These are phyloP conservation scores for Ptychobarbus kaznakovi DNA, from an alignment of 2,797 vertebrate genomes.

Conservation along the genomic window DNA sequence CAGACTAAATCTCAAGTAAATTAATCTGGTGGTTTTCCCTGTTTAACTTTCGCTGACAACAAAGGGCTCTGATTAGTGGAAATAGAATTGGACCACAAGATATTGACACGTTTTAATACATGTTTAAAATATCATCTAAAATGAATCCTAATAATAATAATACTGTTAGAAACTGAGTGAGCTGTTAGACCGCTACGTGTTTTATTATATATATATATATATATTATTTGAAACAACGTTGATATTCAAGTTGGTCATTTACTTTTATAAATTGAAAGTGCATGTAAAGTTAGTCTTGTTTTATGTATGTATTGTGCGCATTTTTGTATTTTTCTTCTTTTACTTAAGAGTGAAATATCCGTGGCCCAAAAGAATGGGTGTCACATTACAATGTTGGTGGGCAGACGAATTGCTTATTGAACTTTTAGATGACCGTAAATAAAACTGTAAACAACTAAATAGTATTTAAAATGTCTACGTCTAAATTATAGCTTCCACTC, in stretches of 20 bases:
- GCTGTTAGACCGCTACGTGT: background rate
- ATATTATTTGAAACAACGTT: background rate
- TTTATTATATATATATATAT: background rate
- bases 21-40: background rate
- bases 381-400: slow-evolving; percentile 18
- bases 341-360: background rate
- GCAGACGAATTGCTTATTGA: slow-evolving; percentile 1
- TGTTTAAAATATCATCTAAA: background rate
- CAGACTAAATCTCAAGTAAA: background rate
- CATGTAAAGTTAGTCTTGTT: background rate
- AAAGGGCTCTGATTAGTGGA: background rate
- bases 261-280: background rate
- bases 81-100: background rate
- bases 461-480: background rate
- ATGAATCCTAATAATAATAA: background rate
- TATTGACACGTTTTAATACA: background rate
- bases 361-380: background rate
- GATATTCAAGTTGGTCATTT: background rate
- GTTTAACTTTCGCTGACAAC: background rate
- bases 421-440: background rate
- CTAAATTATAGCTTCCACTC: slow-evolving; percentile 27
- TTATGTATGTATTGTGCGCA: background rate
- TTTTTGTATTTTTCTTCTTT: background rate
- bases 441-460: slow-evolving; percentile 10
- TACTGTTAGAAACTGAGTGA: background rate